Base-by-base conservation (phyloP, 2,888 invertebrate species). In the Unio pictorum region DNA sequence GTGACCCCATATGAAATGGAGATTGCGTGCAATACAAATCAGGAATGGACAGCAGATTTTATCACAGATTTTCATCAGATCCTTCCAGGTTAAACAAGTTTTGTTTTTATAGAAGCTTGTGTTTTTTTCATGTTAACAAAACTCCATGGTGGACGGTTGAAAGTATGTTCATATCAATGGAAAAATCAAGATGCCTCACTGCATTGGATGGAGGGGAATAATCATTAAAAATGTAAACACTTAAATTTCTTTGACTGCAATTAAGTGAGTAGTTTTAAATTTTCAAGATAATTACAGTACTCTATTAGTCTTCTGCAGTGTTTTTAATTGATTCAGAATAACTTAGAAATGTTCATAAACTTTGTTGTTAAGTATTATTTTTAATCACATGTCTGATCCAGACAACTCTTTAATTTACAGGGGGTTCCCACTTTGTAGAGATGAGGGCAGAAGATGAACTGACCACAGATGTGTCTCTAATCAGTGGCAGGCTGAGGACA, bases 1-100 rank as follows among this genome's bases (percentile, higher is more conserved):
- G 94, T 97, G 0, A 96, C 96, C 30, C 95, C 97, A 0, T 96
- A 94, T 89, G 99, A 99, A 91, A 92, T 98, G 30, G 98, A 99
- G 91, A 92, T 92, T 58, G 92, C 92, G 0, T 90, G 94, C 64
- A 91, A 91, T 91, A 88, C 93, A 90, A 63, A 91, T 4, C 83
- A 90, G 58, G 83, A 89, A 68, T 91, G 91, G 91, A 89, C 88
- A 59, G 90, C 92, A 5, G 90, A 91, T 61, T 94, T 94, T 88
- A 91, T 94, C 55, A 93, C 94, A 61, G 94, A 97, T 87, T 96
- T 95, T 84, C 93, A 94, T 82, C 92, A 94, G 78, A 91, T 96
- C 69, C 89, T 96, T 57, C 93, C 93, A 20, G 94, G 94, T 76
- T 45, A 11, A 45, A 15, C 15, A 11, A 15, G 45, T 45, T 45